Evolutionary conservation across 2,113 vertebrate species (phyloP).

Genomic region (Zosterops japonicus): DNA sequence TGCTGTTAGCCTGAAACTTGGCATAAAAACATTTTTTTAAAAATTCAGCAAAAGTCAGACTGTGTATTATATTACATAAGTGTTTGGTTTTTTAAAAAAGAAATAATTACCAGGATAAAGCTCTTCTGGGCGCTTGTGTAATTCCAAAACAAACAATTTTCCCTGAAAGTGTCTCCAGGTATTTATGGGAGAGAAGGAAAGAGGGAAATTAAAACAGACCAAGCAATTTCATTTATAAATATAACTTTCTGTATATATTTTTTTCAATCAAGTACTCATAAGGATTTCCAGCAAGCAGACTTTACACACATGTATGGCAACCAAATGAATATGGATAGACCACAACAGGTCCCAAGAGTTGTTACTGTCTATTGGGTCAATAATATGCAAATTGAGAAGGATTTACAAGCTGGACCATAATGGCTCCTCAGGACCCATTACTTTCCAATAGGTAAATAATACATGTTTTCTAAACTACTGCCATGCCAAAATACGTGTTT

Average conservation of each 20-base stretch:
- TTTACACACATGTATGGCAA: constrained; percentile 16
- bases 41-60: not conserved
- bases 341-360: constrained; percentile 56
- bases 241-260: not conserved
- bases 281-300: constrained; percentile 35
- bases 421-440: constrained; percentile 70
- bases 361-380: constrained; percentile 56
- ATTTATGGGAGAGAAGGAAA: constrained; percentile 33
- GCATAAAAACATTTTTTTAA: not conserved
- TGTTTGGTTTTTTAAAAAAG: not conserved
- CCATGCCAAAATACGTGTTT: constrained; percentile 60
- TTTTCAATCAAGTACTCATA: constrained; percentile 58
- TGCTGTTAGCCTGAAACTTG: not conserved
- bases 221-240: constrained; percentile 44
- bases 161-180: constrained; percentile 33
- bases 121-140: not conserved
- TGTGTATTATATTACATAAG: constrained; percentile 8
- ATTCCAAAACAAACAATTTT: constrained; percentile 34
- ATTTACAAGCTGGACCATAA: constrained; percentile 65
- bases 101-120: constrained; percentile 52
- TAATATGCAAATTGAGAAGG: constrained; percentile 59
- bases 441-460: constrained; percentile 65
- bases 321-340: constrained; percentile 58
- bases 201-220: constrained; percentile 50
- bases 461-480: constrained; percentile 65